Base-by-base conservation (phyloP, 2,888 invertebrate genomes). In the Drosophila tripunctata region DNA sequence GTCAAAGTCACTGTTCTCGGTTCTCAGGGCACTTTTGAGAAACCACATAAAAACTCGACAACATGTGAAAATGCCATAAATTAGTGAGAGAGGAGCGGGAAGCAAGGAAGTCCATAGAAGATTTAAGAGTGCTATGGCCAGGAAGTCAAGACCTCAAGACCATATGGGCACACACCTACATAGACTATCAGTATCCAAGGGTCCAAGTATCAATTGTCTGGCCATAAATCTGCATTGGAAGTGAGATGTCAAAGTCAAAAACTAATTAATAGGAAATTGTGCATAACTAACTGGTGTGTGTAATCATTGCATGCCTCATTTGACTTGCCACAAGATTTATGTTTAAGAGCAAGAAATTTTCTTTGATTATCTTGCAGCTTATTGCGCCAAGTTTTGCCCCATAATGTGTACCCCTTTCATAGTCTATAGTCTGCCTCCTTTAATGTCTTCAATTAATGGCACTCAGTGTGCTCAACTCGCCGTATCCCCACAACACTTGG, bases 61-160 rank as follows among this genome's bases (percentile, higher is more conserved):
- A 85, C 88, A 88, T 89, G 88, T 88, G 89, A 87, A 78, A 88
- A 81, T 70, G 78, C 67, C 75, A 88, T 88, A 88, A 89, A 88
- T 88, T 88, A 83, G n/a, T n/a, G n/a, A 31, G 62, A 31, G 45
- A 35, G 22, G 50, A 51, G 35, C 38, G 2, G 41, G 7, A 10
- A 10, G 41, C 50, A 74, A 71, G 75, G 63, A 71, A 71, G 66
- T 63, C 58, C 43, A 48, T 64, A 67, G n/a, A n/a, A 86, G 80
- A 81, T 83, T 81, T 86, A 80, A 62, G n/a, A n/a, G 35, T 52
- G 78, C 54, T 48, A 52, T 66, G 79, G 76, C 70, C 81, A 74
- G 78, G 74, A 77, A 79, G 79, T 66, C 72, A 41, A 43, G 76
- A 72, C 66, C 41, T 31, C 4, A n/a, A n/a, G 60, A 57, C 82